phyloP scores from a whole-genome alignment of 2,113 vertebrate species.

The Agapornis roseicollis region DNA sequence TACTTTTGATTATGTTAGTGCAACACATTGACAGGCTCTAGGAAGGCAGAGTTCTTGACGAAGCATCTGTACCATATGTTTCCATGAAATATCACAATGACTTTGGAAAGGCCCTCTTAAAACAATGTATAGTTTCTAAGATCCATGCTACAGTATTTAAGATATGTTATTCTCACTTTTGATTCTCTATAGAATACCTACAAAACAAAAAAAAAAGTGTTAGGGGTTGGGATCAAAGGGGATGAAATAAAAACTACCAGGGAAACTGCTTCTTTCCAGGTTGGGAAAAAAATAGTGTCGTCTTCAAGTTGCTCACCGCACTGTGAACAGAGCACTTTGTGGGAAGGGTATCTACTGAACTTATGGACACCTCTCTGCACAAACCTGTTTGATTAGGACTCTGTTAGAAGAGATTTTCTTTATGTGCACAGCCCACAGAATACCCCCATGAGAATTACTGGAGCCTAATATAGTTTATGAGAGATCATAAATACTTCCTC shows the following conservation, averaged over 20 bases:
- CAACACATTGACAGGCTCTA: background rate
- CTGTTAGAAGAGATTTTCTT: background rate
- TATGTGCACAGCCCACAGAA: background rate
- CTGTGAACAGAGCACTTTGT: background rate
- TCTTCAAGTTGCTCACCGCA: accelerated
- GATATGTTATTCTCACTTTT: background rate
- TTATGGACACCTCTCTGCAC: background rate
- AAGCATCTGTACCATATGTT: background rate
- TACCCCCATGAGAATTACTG: background rate
- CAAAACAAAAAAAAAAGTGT: background rate
- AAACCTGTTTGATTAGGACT: background rate
- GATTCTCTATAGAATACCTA: background rate
- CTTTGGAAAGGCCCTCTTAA: background rate
- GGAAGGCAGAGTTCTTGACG: background rate
- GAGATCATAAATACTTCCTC: background rate
- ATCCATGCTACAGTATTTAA: background rate
- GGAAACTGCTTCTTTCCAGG: background rate
- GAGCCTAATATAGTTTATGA: background rate
- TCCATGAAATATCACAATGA: background rate
- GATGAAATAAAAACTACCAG: background rate
- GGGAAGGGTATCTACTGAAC: background rate
- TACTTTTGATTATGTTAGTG: background rate
- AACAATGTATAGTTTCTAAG: background rate
- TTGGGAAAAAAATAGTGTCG: background rate
- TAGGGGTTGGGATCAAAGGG: background rate